Evolutionary conservation across 2,113 vertebrate genomes (phyloP), one percentile per base, ranked within the genome.

Genomic region (Piaya cayana): DNA sequence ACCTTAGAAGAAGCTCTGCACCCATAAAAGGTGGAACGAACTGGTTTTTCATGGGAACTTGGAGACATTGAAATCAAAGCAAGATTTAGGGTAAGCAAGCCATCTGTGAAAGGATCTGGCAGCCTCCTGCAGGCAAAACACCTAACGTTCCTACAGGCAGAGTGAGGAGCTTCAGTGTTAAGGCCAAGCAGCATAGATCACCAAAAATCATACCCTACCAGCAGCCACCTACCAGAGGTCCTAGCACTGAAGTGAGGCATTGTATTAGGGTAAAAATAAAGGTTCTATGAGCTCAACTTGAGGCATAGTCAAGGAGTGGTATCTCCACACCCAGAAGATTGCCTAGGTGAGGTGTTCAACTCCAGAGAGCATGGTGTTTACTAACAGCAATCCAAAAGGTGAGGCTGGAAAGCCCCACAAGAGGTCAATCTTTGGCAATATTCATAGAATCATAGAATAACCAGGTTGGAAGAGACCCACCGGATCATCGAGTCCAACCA

Each of bases 231-330:
- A 26, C 23, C 21, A 30, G 62, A 52, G 32, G 30, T 36, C 34
- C 59, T 18, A 4, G 13, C 53, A 3, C 3, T 0, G 8, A 20
- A 45, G 6, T 0, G 7, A 39, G 29, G 11, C 45, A 32, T 1
- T 27, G 9, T 14, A 3, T 1, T 5, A 8, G 50, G 29, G 15
- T 21, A 70, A 43, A 39, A 65, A 8, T 0, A 3, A 21, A 72
- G 50, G 32, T 55, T 30, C 34, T 26, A 1, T 11, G 27, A 62
- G 11, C 34, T 32, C 72, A 63, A 36, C 32, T 64, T 6, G 32
- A 47, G 17, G 7, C 12, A 12, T 5, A 30, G 32, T 43, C n/a
- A 49, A 62, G 26, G 27, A 64, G 25, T 34, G 15, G 13, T 13
- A 52, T 1, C 19, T 67, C n/a, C 69, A 11, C 22, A 21, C 0